Percentiles rank a stretch among this genome's conserved stretches.
Conservation (phyloP, 2,888 invertebrate species). For the Drosophila pseudotakahashii region DNA sequence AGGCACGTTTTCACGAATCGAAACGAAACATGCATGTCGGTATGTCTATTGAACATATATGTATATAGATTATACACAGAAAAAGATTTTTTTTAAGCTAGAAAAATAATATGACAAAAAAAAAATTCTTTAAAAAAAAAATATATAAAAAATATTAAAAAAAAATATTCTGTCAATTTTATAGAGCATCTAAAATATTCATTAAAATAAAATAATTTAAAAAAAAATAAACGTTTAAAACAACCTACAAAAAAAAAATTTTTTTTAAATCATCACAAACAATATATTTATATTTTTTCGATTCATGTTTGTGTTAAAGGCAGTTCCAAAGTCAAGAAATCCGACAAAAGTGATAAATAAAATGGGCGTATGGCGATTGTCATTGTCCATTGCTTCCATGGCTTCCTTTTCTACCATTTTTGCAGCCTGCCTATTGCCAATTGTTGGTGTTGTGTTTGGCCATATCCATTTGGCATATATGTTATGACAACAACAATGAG, state of each 20-base stretch:
- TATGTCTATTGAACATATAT: background rate
- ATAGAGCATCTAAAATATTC: too few relatives aligned
- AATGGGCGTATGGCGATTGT: constrained; percentile 22
- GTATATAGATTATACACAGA: background rate
- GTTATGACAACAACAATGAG: constrained; percentile 2
- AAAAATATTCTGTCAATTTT: too few relatives aligned
- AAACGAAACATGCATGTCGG: constrained; percentile 21
- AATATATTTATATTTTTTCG: too few relatives aligned
- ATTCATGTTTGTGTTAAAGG: background rate
- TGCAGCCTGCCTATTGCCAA: constrained; percentile 4
- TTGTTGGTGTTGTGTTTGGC: constrained; percentile 7
- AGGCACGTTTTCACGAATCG: constrained; percentile 74
- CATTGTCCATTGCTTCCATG: constrained; percentile 21
- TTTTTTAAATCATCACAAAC: too few relatives aligned
- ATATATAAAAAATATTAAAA: too few relatives aligned
- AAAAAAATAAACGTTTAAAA: too few relatives aligned
- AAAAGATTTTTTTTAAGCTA: background rate
- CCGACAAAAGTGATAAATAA: constrained; percentile 66
- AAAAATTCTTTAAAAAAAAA: too few relatives aligned
- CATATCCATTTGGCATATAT: constrained; percentile 7
- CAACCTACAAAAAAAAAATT: too few relatives aligned
- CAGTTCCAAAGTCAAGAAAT: constrained; percentile 3
- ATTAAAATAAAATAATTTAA: too few relatives aligned
- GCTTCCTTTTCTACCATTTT: constrained; percentile 4
- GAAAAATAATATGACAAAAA: too few relatives aligned